Percentiles rank a stretch among this genome's conserved stretches.
Evolutionary conservation across 2,888 invertebrate genomes (phyloP).

Genomic region (Coleophora flavipennella): DNA sequence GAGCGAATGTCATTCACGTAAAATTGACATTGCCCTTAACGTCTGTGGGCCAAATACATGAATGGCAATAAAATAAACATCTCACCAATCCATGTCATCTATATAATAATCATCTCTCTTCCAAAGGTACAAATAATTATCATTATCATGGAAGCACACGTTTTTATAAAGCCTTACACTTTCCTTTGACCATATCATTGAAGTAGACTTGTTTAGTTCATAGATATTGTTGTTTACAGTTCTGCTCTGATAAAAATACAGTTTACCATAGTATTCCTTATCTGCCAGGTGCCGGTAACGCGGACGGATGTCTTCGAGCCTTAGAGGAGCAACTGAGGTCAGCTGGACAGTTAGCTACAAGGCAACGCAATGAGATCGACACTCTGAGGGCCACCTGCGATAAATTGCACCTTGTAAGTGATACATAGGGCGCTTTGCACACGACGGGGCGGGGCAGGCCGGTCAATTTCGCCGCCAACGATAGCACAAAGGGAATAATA

Average conservation of each 20-base stretch:
- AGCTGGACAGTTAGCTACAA: conserved; percentile 80
- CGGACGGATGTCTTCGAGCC: conserved; percentile 81
- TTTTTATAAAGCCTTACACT: no score
- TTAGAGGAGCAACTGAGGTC: conserved; percentile 83
- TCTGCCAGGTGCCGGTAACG: conserved; percentile 42
- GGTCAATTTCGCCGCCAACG: no score
- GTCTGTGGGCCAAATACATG: neutral
- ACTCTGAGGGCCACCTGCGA: conserved; percentile 79
- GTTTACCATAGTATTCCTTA: no score
- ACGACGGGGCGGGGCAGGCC: no score
- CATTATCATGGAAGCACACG: neutral
- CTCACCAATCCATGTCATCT: neutral
- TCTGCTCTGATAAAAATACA: no score
- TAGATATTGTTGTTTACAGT: no score
- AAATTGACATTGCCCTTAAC: no score
- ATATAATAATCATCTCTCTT: neutral
- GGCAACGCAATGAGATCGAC: conserved; percentile 84
- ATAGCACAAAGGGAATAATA: no score
- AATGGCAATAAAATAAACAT: neutral
- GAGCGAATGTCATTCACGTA: no score
- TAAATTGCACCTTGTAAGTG: conserved; percentile 77
- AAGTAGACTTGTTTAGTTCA: no score
- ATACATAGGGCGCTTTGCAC: neutral
- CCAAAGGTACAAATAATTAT: neutral
- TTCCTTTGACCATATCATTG: no score